These are phyloP conservation scores for Heliconius charithonia DNA, from an alignment of 2,888 invertebrate species.

Conservation along the genomic window DNA sequence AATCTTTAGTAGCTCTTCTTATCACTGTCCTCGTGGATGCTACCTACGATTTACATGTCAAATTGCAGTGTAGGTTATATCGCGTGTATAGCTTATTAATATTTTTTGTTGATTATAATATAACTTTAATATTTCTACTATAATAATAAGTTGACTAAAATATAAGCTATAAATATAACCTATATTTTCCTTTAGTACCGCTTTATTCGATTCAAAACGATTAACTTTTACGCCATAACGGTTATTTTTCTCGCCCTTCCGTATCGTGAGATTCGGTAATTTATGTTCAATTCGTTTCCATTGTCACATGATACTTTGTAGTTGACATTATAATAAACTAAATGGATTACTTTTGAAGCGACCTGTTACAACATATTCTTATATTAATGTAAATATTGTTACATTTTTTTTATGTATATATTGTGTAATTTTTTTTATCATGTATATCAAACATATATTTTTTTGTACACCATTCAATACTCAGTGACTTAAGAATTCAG, in stretches of 20 bases:
- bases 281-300: constrained; percentile 40
- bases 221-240: constrained; percentile 38
- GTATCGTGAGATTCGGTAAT: constrained; percentile 40
- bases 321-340: not conserved
- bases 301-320: constrained; percentile 15
- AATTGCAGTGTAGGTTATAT: not conserved
- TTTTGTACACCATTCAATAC: too few species aligned
- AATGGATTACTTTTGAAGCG: not conserved
- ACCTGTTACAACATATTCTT: not conserved
- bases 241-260: constrained; percentile 37
- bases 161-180: not conserved
- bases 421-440: not conserved
- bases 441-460: too few species aligned
- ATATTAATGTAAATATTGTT: not conserved
- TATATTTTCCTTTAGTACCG: constrained; percentile 32
- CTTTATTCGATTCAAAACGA: constrained; percentile 33
- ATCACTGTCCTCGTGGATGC: too few species aligned
- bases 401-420: not conserved
- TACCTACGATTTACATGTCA: too few species aligned
- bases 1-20: too few species aligned
- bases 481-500: too few species aligned
- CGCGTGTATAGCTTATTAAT: not conserved
- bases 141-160: not conserved
- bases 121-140: not conserved
- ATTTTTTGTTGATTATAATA: not conserved